Base-by-base conservation (phyloP, 2,113 vertebrate genomes). In the Proterorhinus semilunaris region DNA sequence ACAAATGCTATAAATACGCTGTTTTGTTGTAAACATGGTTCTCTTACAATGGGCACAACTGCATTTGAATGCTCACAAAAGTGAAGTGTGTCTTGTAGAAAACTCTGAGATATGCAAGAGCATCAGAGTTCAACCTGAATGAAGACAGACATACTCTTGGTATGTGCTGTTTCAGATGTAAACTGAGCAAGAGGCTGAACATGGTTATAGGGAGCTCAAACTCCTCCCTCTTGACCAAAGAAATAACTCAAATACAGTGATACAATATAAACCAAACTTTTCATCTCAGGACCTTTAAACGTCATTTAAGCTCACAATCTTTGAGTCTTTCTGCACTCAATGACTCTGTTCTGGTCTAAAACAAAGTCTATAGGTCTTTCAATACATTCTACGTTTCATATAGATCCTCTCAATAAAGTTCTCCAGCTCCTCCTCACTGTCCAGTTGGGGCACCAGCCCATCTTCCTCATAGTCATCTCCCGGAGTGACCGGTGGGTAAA, bases 381-480 rank as follows among this genome's bases (percentile, higher is more conserved):
- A 92, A 85, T 93, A 95, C 71, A 93, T 92, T 90, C 91, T 87
- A 76, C 93, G 95, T 70, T 93, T 94, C 88, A 95, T 91, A 86
- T 96, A 94, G 90, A 97, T 93, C 85, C 93, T 93, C 87, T 94
- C 94, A 21, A 97, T 95, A 92, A 95, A 97, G 90, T 95, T 96
- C 78, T 95, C 95, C 89, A 96, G 90, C 77, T 96, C 95, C 69
- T 95, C 94, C 43, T 96, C 94, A 68, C 86, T 93, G 81, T 92
- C 92, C 81, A 89, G 78, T 80, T 91, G 90, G 65, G 89, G 91
- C 76, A 90, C 89, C 72, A 92, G 85, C 66, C 91, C 90, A 12
- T 92, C 92, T 51, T 92, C 91, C 68, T 93, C 93, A 69, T 93
- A 92, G 76, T 93, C 91, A 7, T 90, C 87, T 74, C 66, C 62